Evolutionary conservation across 1,140 invertebrate genomes (phyloP).

Genomic region (Lamellibrachia luymesi): DNA sequence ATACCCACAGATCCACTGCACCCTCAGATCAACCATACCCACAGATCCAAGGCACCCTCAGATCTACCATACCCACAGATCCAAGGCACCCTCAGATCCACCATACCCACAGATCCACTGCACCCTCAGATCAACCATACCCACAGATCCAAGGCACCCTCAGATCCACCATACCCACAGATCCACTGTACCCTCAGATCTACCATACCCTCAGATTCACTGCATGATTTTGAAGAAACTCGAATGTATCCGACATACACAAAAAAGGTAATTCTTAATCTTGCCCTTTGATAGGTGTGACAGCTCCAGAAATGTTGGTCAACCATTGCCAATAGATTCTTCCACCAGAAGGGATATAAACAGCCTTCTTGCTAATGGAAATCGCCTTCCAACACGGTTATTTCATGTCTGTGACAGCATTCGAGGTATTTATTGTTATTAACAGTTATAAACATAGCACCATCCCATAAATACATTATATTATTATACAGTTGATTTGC

Average conservation of each 20-base stretch:
- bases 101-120: not conserved
- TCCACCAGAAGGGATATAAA: too few species aligned
- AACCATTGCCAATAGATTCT: too few species aligned
- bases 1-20: not conserved
- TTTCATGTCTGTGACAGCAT: not conserved
- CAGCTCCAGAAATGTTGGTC: too few species aligned
- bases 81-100: not conserved
- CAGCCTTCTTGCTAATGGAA: not conserved
- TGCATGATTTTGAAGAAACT: too few species aligned
- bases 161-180: not conserved
- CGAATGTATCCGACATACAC: too few species aligned
- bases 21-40: not conserved
- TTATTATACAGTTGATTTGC: not conserved
- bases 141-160: not conserved
- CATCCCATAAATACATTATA: not conserved
- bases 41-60: not conserved
- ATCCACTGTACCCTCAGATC: not conserved
- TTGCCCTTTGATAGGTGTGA: too few species aligned
- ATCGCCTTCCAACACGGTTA: not conserved
- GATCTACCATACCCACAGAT: not conserved
- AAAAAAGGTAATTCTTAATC: too few species aligned
- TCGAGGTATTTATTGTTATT: constrained; percentile 1
- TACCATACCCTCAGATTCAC: not conserved
- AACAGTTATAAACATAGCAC: constrained; percentile 1
- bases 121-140: not conserved